phyloP scores from a whole-genome alignment of 1,140 invertebrate genomes.

The Triops cancriformis region DNA sequence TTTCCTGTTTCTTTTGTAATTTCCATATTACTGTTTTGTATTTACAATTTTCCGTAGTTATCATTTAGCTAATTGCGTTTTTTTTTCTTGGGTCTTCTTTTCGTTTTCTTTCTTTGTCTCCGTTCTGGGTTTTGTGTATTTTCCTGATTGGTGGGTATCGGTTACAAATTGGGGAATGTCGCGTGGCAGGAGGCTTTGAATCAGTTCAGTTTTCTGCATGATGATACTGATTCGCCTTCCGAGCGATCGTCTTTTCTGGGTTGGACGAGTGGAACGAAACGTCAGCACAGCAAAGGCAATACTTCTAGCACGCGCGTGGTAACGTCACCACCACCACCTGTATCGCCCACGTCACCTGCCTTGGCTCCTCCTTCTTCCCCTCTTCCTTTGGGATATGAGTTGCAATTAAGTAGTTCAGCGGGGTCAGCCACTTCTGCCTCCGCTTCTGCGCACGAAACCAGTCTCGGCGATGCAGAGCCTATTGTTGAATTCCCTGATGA shows the following conservation, averaged over 20 bases:
- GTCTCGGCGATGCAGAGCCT: slow-evolving; percentile 53
- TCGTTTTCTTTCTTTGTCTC: background rate
- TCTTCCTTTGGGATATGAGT: background rate
- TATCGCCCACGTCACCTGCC: background rate
- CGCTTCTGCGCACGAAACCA: slow-evolving; percentile 1
- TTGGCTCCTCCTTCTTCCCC: background rate
- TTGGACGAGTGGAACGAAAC: background rate
- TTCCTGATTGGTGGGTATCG: background rate
- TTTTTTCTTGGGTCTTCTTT: too few relatives aligned
- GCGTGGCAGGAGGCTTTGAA: background rate
- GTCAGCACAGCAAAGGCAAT: background rate
- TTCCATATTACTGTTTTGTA: too few relatives aligned
- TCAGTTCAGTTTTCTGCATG: slow-evolving; percentile 6
- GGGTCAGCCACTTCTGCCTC: background rate
- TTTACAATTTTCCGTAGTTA: too few relatives aligned
- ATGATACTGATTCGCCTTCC: background rate
- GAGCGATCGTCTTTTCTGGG: background rate
- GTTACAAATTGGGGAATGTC: background rate
- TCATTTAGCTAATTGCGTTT: too few relatives aligned
- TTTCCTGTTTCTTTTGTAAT: too few relatives aligned
- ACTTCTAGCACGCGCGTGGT: background rate
- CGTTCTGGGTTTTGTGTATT: background rate
- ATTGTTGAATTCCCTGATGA: slow-evolving; percentile 70
- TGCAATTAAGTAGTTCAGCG: background rate
- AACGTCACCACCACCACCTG: background rate